Evolutionary conservation across 2,797 vertebrate genomes (phyloP).

Genomic region (Prionace glauca): DNA sequence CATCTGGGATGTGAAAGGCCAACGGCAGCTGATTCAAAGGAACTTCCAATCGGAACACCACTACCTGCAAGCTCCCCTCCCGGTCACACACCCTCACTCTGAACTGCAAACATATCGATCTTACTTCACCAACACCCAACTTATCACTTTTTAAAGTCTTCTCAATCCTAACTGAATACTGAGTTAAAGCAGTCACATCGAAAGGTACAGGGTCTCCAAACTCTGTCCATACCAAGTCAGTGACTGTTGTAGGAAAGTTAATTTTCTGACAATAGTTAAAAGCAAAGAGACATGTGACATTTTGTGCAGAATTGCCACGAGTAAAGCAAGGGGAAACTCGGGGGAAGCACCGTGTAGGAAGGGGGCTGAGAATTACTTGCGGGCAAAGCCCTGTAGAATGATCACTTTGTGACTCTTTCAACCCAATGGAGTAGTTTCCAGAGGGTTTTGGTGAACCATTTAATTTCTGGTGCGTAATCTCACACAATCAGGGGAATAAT

Average conservation of each 20-base stretch:
- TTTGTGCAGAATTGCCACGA: background rate
- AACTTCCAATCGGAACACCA: no score
- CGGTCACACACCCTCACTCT: background rate
- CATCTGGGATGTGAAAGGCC: no score
- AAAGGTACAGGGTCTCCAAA: background rate
- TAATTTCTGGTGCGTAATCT: background rate
- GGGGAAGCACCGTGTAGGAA: background rate
- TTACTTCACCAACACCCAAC: background rate
- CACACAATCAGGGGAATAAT: constrained; percentile 8
- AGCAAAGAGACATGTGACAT: background rate
- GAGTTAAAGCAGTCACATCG: background rate
- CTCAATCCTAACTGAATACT: background rate
- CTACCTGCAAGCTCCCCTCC: no score
- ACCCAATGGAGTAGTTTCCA: background rate
- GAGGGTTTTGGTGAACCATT: background rate
- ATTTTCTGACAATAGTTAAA: background rate
- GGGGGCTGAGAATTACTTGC: background rate
- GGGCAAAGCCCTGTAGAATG: background rate
- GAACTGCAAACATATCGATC: background rate
- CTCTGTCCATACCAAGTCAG: background rate
- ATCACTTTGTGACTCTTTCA: background rate
- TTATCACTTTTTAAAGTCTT: background rate
- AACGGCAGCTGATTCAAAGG: no score
- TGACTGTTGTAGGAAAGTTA: background rate
- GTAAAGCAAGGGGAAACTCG: background rate